Evolutionary conservation across 2,113 vertebrate species (phyloP), one percentile per base, ranked within the genome.

Genomic region (Oryzias woworae): DNA sequence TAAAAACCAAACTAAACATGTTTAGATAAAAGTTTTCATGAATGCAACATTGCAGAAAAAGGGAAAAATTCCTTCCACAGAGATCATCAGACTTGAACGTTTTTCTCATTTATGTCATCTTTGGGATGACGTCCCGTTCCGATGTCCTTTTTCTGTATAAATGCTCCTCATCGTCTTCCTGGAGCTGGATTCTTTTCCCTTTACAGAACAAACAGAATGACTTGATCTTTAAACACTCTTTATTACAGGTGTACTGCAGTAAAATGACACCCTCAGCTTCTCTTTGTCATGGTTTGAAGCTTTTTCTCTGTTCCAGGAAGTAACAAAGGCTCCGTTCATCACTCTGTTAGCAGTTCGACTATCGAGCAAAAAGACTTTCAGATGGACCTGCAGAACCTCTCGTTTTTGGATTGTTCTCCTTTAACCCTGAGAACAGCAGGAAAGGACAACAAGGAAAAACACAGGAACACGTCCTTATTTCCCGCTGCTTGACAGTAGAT

Each of bases 271-370:
- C n/a, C n/a, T 10, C 5, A 45, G 5, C 3, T 16, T 58, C 1
- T 56, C 10, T 14, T 52, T 16, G 46, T 60, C 52, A 16, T 22
- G 31, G 14, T 31, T 48, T 24, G 14, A 7, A 2, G 22, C 56
- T 28, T 20, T 53, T 12, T 20, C 16, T 55, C 3, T 75, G 56
- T 86, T 82, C 80, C 83, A 84, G 78, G 75, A 84, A 84, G 57
- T 31, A 58, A 58, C 3, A 20, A 5, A 14, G 1, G 45, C 43
- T 42, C 36, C 14, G 45, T 48, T 20, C 47, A 12, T 12, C 20
- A 2, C 12, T 13, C 7, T 48, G n/a, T 48, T 7, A 48, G 7
- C 47, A 20, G 20, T 20, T 20, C 20, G 20, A 20, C 20, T 20
- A 20, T 42, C 41, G 6, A 42, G 41, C 13, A 14, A 46, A 17